Base-by-base conservation (phyloP, 2,888 invertebrate genomes). In the Tholera decimalis region DNA sequence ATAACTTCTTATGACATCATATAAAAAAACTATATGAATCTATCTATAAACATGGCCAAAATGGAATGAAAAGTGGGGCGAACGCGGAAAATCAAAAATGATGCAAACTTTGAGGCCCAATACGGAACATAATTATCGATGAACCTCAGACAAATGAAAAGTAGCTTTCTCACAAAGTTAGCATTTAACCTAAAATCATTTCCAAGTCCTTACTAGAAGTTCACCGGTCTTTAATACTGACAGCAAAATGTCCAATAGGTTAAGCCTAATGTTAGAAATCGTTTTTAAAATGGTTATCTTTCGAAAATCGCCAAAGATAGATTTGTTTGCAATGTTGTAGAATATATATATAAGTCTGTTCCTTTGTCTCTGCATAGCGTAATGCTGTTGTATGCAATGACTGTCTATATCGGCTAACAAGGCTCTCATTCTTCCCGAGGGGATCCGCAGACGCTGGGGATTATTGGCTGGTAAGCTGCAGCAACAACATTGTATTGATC, bases 401-500 rank as follows among this genome's bases (percentile, higher is more conserved):
- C 18, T 18, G 37, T 60, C 61, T 61, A 39, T 59, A 18, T 6
- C 6, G 9, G 37, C 15, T 51, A 71, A 67, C 35, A 51, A 44
- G 33, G 39, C 61, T 60, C 47, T 70, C 59, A 8, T 13, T 39
- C 18, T 18, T 33, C 61, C 51, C 46, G 22, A 18, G 50, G 15
- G 50, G 8, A 13, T 46, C 13, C 4, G 1, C 33, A 46, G 30
- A 39, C 72, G 20, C 50, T 9, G 9, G 18, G 62, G 44, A 61
- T 71, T 72, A 71, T 5, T 1, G n/a, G 3, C 22, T 9, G 44
- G n/a, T 60, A 39, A 37, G 44, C 57, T 20, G 9, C 18, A 44
- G 33, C 11, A 46, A 71, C 71, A 59, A 50, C 44, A 7, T 44
- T 18, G 33, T 72, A 72, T 72, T 72, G 72, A 67, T 71, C 46